phyloP scores from a whole-genome alignment of 2,888 invertebrate genomes.

The Calameuta idolon region DNA sequence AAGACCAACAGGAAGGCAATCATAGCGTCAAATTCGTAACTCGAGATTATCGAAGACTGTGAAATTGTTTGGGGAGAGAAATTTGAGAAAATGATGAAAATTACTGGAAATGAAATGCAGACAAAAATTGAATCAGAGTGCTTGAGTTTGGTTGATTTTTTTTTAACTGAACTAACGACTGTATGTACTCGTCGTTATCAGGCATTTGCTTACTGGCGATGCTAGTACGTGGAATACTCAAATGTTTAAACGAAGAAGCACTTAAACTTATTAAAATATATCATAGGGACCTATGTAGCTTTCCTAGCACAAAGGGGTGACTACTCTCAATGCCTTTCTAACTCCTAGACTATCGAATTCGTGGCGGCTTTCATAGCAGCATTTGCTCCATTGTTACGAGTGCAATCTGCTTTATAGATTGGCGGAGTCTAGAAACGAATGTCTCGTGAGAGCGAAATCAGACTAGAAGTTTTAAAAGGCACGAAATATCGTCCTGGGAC shows the following conservation, averaged over 20 bases:
- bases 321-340: neutral
- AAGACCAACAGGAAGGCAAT: neutral
- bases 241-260: neutral
- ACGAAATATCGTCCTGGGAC: neutral
- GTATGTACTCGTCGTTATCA: neutral
- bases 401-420: neutral
- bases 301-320: neutral
- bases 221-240: neutral
- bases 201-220: neutral
- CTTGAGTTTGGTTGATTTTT: neutral
- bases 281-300: neutral
- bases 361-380: neutral
- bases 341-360: neutral
- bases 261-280: conserved; percentile 7
- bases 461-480: neutral
- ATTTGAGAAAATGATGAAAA: neutral
- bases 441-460: neutral
- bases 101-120: neutral
- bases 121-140: neutral
- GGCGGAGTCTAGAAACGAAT: neutral
- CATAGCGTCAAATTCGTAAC: neutral
- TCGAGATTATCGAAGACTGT: neutral
- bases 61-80: neutral
- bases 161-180: no score
- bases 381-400: neutral